A percentile compares a stretch with the other conserved stretches of the same genome.
Conservation (phyloP, 2,888 invertebrate species). For the Papilio protenor region DNA sequence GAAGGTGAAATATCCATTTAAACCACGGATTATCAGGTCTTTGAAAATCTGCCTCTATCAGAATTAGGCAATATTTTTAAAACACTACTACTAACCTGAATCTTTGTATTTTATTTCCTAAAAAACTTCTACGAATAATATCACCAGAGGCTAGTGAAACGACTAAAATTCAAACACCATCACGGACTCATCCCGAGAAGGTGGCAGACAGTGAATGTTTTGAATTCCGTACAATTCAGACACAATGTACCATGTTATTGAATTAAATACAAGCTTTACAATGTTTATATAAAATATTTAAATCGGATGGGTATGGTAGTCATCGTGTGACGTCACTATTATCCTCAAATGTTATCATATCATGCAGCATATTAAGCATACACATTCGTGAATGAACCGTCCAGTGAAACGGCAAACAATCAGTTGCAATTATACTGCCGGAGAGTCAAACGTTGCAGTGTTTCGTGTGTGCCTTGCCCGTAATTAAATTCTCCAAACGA, state of each 20-base stretch:
- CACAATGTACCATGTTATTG: slow-evolving; percentile 12
- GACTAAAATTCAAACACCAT: background rate
- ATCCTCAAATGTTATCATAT: slow-evolving; percentile 33
- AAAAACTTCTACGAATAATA: background rate
- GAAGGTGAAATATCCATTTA: too few species aligned
- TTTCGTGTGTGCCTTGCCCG: background rate
- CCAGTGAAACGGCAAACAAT: slow-evolving; percentile 32
- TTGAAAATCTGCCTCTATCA: background rate
- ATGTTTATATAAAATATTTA: slow-evolving; percentile 23
- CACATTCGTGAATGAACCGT: slow-evolving; percentile 4
- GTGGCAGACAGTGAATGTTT: background rate
- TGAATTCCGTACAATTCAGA: slow-evolving; percentile 12
- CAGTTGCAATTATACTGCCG: slow-evolving; percentile 28
- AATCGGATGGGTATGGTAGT: slow-evolving; percentile 11
- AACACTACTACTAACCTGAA: background rate
- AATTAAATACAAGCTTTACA: slow-evolving; percentile 13
- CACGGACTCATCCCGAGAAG: background rate
- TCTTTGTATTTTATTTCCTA: background rate
- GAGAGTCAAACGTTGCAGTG: slow-evolving; percentile 12
- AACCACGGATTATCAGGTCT: too few species aligned
- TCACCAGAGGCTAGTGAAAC: background rate
- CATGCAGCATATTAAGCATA: slow-evolving; percentile 29
- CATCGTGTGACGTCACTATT: slow-evolving; percentile 4
- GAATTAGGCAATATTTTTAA: background rate
- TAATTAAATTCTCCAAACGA: background rate